Conservation (phyloP, 2,113 vertebrate species). For the Gasterosteus aculeatus region DNA sequence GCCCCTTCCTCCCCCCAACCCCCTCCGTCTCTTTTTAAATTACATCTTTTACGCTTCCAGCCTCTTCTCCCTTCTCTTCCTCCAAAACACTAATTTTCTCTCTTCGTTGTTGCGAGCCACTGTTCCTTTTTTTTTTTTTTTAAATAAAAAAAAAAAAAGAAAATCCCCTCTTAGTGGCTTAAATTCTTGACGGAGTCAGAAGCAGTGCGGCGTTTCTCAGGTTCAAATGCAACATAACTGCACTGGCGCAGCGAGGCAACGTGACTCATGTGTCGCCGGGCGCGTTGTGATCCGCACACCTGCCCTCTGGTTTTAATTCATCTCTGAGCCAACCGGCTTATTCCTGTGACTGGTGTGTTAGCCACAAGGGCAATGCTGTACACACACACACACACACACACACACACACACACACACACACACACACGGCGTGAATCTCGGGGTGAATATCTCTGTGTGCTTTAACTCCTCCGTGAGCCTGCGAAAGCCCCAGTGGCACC, state of each 20-base stretch:
- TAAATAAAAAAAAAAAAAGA: background rate
- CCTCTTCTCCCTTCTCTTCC: constrained; percentile 62
- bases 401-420: background rate
- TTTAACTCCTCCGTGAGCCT: constrained; percentile 63
- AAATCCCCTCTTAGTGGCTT: constrained; percentile 43
- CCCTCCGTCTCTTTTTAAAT: constrained; percentile 58
- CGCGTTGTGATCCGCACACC: constrained; percentile 38
- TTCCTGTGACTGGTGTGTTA: constrained; percentile 44
- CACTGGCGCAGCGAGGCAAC: background rate
- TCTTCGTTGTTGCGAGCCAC: constrained; percentile 32
- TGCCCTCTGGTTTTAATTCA: constrained; percentile 48
- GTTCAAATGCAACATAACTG: constrained; percentile 27
- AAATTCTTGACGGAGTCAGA: constrained; percentile 38
- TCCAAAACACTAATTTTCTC: constrained; percentile 56
- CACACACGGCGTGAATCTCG: constrained; percentile 47
- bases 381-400: constrained; percentile 6
- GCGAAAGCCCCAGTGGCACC: constrained; percentile 64
- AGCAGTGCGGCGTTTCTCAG: constrained; percentile 1
- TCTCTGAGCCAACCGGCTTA: constrained; percentile 42
- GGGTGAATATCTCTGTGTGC: constrained; percentile 46
- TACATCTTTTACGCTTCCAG: constrained; percentile 70
- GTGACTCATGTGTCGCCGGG: constrained; percentile 17
- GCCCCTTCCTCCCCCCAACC: constrained; percentile 10
- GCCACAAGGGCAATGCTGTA: constrained; percentile 52
- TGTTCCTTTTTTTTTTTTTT: constrained; percentile 42